Conservation (phyloP, 2,113 vertebrate species). For the Pollimyrus isidori region DNA sequence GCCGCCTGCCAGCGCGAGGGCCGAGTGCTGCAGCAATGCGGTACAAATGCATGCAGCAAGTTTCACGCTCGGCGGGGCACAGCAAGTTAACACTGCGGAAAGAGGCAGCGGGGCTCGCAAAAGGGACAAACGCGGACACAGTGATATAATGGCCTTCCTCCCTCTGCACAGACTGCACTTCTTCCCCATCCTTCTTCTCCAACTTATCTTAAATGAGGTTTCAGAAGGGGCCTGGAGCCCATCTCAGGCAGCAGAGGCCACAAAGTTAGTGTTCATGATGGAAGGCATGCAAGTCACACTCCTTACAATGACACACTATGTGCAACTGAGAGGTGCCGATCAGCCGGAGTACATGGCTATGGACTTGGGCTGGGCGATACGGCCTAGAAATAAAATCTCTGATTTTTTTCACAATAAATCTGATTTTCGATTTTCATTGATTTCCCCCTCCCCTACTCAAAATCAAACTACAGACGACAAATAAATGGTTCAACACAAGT, state of each 20-base stretch:
- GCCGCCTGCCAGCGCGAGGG: neutral
- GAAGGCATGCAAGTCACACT: neutral
- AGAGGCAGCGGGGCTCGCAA: neutral
- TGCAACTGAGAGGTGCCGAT: neutral
- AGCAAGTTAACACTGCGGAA: neutral
- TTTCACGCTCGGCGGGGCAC: neutral
- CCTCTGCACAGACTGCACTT: neutral
- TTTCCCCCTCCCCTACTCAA: too few relatives aligned
- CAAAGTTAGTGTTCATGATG: neutral
- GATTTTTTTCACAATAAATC: too few relatives aligned
- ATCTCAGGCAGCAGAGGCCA: neutral
- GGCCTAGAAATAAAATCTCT: too few relatives aligned
- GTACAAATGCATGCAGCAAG: conserved; percentile 4
- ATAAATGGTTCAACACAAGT: too few relatives aligned
- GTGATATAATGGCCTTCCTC: neutral
- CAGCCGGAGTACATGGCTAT: neutral
- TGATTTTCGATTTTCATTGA: too few relatives aligned
- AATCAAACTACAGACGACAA: too few relatives aligned
- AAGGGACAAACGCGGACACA: neutral
- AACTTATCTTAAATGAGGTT: neutral
- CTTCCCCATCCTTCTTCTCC: neutral
- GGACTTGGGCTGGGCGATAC: neutral
- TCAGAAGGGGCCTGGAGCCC: neutral
- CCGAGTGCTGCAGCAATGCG: conserved; percentile 7
- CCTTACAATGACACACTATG: neutral